Conservation (phyloP, 37 sponge, comb jelly and placozoan genomes). For the Chondrosia reniformis region DNA sequence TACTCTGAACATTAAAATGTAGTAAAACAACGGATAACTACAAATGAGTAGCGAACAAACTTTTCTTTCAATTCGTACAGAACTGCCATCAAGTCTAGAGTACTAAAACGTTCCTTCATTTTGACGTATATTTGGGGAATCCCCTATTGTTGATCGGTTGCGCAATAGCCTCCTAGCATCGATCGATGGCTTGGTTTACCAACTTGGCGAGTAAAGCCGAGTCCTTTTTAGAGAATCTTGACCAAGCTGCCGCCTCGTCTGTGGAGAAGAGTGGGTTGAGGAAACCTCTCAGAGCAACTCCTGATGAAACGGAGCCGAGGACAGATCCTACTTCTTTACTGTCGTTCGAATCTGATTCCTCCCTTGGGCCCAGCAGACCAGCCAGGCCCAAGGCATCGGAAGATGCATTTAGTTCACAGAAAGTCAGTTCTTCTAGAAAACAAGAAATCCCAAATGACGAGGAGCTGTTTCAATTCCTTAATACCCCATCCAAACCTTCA, state of each 20-base stretch:
- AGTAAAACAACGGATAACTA: not conserved
- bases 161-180: too few relatives aligned
- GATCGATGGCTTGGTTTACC: constrained; percentile 84
- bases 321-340: not conserved
- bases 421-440: too few relatives aligned
- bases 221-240: constrained; percentile 66
- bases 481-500: constrained; percentile 28
- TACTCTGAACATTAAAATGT: constrained; percentile 41
- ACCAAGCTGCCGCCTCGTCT: constrained; percentile 66
- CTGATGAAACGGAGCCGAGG: not conserved
- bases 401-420: too few relatives aligned
- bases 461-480: constrained; percentile 49
- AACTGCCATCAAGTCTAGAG: constrained; percentile 72
- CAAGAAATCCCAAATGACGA: too few relatives aligned
- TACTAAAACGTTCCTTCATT: constrained; percentile 87
- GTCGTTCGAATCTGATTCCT: not conserved
- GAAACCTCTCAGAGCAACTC: not conserved
- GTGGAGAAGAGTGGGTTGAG: constrained; percentile 32
- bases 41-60: constrained; percentile 10
- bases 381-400: not conserved
- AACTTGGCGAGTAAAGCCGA: constrained; percentile 73
- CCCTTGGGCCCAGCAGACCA: not conserved
- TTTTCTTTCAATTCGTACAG: constrained; percentile 50
- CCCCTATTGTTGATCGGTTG: too few relatives aligned
- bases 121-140: too few relatives aligned